Evolutionary conservation across 2,113 vertebrate species (phyloP), one percentile per base, ranked within the genome.

Genomic region (Equus przewalskii): DNA sequence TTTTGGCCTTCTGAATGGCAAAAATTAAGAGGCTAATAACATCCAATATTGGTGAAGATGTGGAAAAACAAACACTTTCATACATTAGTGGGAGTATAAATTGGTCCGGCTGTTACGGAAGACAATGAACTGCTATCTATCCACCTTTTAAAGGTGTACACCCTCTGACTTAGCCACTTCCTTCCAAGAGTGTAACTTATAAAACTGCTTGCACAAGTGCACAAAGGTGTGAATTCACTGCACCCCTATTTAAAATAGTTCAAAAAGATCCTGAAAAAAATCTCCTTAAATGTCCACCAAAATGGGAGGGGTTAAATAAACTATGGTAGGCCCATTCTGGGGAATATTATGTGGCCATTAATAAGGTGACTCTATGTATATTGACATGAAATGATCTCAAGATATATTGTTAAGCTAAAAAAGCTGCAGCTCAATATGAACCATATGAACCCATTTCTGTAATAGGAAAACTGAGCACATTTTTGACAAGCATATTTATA

Each of bases 401-500:
- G 12, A 67, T 56, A 89, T 9, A 76, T 33, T 81, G 60, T 41
- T 56, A 92, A 60, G 11, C 79, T n/a, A 84, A 33, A 69, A 15
- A 81, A 84, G 54, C n/a, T 78, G 41, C 46, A 80, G n/a, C 15
- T 83, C 58, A 94, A 10, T 26, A 91, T 44, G 54, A 92, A 87
- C 6, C 19, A 7, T 46, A 54, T 11, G 10, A 76, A 56, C 15
- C 33, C 5, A 72, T 73, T 87, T 90, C 83, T 28, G 28, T 46
- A 69, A 78, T 65, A 72, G 12, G 36, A 84, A 82, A 87, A 65
- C 13, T 21, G 12, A 60, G 65, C 49, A 73, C 15, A 60, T 76
- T 67, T 92, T 86, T 86, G 19, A 81, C 15, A 87, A 58, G n/a
- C 16, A 84, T 94, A 62, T 80, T 91, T 95, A 94, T 3, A 80